Conservation (phyloP, 2,797 vertebrate species). For the Odontamblyopus rebecca region DNA sequence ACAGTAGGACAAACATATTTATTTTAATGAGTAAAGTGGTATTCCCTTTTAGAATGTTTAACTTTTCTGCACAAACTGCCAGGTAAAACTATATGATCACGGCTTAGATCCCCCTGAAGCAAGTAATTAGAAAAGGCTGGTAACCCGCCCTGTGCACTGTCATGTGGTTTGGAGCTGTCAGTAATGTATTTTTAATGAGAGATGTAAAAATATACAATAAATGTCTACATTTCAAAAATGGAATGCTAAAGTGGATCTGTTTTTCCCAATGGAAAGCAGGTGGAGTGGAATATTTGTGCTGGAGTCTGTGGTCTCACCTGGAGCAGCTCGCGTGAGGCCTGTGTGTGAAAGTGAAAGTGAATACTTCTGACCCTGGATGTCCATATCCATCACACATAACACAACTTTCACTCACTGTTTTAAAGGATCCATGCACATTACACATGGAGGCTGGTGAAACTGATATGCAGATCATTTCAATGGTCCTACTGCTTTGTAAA, state of each 20-base stretch:
- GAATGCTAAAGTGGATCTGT: neutral
- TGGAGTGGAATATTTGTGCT: neutral
- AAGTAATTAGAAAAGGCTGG: too few relatives aligned
- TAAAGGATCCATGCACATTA: neutral
- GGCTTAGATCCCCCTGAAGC: too few relatives aligned
- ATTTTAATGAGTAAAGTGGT: too few relatives aligned
- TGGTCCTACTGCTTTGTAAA: neutral
- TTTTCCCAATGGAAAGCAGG: neutral
- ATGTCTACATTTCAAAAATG: neutral
- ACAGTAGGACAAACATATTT: too few relatives aligned
- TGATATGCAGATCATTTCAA: neutral
- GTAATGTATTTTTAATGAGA: neutral
- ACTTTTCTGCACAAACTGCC: too few relatives aligned
- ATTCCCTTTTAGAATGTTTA: too few relatives aligned
- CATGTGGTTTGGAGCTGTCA: too few relatives aligned
- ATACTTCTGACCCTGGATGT: neutral
- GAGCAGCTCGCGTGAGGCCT: neutral
- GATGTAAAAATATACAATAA: neutral
- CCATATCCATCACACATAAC: neutral
- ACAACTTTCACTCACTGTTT: neutral
- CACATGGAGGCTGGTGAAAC: neutral
- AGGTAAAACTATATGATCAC: too few relatives aligned
- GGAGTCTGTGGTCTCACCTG: neutral
- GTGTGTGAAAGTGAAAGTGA: slow-evolving; percentile 1
- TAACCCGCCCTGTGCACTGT: too few relatives aligned